A percentile compares a stretch with the other conserved stretches of the same genome.
These are phyloP conservation scores for Vireo altiloquus DNA, from an alignment of 2,113 vertebrate genomes.

Conservation along the genomic window DNA sequence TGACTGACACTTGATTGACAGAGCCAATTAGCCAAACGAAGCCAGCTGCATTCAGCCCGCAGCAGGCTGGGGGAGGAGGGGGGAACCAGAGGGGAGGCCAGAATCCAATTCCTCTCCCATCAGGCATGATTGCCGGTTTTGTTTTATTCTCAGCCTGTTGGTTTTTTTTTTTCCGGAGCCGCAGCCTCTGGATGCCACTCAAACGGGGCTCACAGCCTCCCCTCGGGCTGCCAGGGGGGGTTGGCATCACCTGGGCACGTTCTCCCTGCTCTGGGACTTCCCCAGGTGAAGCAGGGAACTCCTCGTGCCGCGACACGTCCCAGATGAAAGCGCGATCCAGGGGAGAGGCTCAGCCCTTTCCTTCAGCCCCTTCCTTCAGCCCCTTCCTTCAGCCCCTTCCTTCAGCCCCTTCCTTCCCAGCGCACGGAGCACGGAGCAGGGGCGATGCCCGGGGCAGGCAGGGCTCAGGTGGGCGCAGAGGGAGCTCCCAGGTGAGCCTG, in stretches of 20 bases:
- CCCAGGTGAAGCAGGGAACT: constrained; percentile 27
- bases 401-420: too few species aligned
- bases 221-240: background rate
- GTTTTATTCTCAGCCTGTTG: constrained; percentile 7
- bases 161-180: background rate
- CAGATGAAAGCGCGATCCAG: background rate
- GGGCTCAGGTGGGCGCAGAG: background rate
- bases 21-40: constrained; percentile 57
- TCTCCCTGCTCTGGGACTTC: constrained; percentile 19
- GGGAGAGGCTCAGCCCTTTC: background rate
- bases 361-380: too few species aligned
- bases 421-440: background rate
- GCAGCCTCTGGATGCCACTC: constrained; percentile 26
- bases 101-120: constrained; percentile 44
- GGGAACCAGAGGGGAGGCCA: constrained; percentile 34
- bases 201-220: background rate
- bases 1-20: constrained; percentile 55
- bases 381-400: too few species aligned
- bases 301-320: background rate
- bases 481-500: background rate
- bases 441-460: background rate
- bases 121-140: constrained; percentile 17
- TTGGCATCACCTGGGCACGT: constrained; percentile 48
- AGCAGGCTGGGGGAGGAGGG: constrained; percentile 27
- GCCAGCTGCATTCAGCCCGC: constrained; percentile 53